A percentile compares a stretch with the other conserved stretches of the same genome.
phyloP scores from a whole-genome alignment of 2,888 invertebrate species.

The Lasioglossum marginatum region DNA sequence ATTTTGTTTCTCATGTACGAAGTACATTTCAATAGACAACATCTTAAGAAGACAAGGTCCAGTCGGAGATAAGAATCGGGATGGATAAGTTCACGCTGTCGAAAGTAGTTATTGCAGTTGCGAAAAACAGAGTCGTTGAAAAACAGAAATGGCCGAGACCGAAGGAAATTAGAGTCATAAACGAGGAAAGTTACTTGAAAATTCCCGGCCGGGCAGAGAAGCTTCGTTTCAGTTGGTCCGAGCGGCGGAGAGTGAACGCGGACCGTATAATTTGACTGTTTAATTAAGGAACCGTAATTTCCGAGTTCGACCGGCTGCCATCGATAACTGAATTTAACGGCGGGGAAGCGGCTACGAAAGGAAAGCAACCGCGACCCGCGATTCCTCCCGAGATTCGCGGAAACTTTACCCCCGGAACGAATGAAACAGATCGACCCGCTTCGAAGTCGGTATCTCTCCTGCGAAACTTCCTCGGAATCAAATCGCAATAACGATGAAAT shows the following conservation, averaged over 20 bases:
- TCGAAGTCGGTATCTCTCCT: not conserved
- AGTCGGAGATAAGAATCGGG: too few relatives aligned
- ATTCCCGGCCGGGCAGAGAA: not conserved
- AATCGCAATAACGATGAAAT: constrained; percentile 36
- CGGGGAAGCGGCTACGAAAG: not conserved
- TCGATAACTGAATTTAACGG: constrained; percentile 42
- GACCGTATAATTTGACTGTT: constrained; percentile 8
- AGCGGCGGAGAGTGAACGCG: not conserved
- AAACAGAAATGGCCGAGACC: not conserved
- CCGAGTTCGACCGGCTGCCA: constrained; percentile 35
- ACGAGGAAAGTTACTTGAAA: not conserved
- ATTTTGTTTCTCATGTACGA: too few relatives aligned
- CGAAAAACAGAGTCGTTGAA: too few relatives aligned
- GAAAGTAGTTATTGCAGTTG: too few relatives aligned
- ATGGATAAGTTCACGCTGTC: too few relatives aligned
- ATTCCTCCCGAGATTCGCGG: constrained; percentile 23
- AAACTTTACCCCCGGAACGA: constrained; percentile 27
- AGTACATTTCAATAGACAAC: too few relatives aligned
- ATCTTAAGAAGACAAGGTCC: too few relatives aligned
- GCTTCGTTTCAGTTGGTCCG: not conserved
- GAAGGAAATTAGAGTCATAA: not conserved
- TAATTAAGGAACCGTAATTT: constrained; percentile 25
- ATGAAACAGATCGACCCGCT: constrained; percentile 21
- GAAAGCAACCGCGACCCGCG: not conserved
- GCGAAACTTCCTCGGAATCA: constrained; percentile 34